Evolutionary conservation across 2,797 vertebrate genomes (phyloP), one percentile per base, ranked within the genome.

Genomic region (Trachurus trachurus): DNA sequence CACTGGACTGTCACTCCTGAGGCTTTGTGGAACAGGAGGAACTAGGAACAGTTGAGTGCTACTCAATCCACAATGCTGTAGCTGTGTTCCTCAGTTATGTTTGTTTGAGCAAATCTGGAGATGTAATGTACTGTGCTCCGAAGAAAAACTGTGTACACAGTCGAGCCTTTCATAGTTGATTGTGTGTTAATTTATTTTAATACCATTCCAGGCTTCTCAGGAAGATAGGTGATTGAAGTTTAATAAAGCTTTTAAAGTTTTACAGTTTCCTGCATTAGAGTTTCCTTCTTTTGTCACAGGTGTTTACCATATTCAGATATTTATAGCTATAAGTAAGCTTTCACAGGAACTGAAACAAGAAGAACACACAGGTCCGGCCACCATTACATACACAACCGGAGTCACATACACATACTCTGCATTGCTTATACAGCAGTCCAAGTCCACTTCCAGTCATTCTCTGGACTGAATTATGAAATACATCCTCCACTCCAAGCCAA

Each of bases 141-240:
- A 76, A 62, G 26, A 22, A 74, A 83, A 78, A 64, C 59, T 67
- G 69, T 80, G 70, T 82, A 88, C 81, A 81, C 82, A 74, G 71
- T 73, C 31, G 21, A 87, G 86, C 74, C 80, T 82, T 90, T 87
- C 67, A 66, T 80, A 80, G 83, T 83, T 84, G 86, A 84, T 84
- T 90, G 81, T 91, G 83, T 94, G 92, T 94, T 94, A 89, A 95
- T 94, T 95, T 94, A 95, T 96, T 95, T 93, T 85, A 87, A 88
- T 86, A 84, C 85, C 76, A 93, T 94, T 93, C 83, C 87, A 86
- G 72, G 86, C 86, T 87, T 94, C 94, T 95, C 95, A 95, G 94
- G 94, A 96, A 92, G 69, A 92, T 83, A 89, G 81, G 34, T 86
- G 85, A 93, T 88, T 86, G 80, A 93, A 86, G 82, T 92, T 88